Evolutionary conservation across 1,140 invertebrate species (phyloP), one percentile per base, ranked within the genome.

Genomic region (Thaumetopoea pityocampa): DNA sequence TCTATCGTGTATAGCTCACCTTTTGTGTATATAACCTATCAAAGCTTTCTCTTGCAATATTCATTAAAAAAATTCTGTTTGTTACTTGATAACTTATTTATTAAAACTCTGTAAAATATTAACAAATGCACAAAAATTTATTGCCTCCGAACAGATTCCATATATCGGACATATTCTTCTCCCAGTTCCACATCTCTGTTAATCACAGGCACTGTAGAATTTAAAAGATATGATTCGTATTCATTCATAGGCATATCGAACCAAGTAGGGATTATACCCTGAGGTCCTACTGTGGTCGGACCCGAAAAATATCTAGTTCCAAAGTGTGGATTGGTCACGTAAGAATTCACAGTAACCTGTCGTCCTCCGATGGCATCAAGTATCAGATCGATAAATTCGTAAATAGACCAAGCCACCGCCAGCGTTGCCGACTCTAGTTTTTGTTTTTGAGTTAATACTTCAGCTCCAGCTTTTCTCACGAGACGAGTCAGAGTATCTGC

Each of bases 231-330:
- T 4, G 38, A 27, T 48, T 76, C 72, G 44, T 42, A 59, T 5
- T 68, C 60, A 40, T 17, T 65, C 43, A 67, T 62, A 1, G 29
- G 32, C 16, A 68, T 62, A 43, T 60, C 48, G 3, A 29, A 43
- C 18, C 55, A 65, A 8, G 50, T 51, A 12, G 55, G 45, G 4
- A 51, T 28, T 3, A 76, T 67, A 5, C 71, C 67, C 24, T 51
- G 24, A 4, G 50, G 37, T 1, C 68, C 67, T 10, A 76, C 48
- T 19, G 40, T 54, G 0, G 59, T 57, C 4, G 68, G 67, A 3
- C 67, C 64, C 3, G 67, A 48, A 34, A 76, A 76, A 46, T 59
- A 76, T 50, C 56, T 55, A 0, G 67, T 68, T 3, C 71, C 72
- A 36, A 63, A 76, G 38, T 67, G 34, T 12, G 62, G 51, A 41